Evolutionary conservation across 2,797 vertebrate genomes (phyloP).

Genomic region (Botia kubotai): DNA sequence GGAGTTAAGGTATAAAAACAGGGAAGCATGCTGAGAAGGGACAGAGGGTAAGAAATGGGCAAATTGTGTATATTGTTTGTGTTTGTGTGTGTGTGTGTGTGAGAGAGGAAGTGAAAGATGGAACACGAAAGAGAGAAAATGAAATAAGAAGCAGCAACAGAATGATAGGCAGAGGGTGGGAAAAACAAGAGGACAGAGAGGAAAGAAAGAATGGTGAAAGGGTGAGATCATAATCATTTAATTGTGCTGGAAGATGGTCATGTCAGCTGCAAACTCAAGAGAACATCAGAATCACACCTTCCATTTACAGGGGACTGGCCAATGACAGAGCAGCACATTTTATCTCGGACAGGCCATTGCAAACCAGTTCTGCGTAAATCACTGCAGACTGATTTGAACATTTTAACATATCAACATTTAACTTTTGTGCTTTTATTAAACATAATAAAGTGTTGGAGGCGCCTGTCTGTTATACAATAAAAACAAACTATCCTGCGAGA

Average conservation of each 20-base stretch:
- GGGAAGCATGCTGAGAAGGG: constrained; percentile 36
- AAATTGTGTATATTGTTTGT: constrained; percentile 6
- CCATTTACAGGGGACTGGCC: constrained; percentile 15
- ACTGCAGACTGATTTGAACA: neutral
- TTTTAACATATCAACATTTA: neutral
- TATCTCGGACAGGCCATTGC: constrained; percentile 15
- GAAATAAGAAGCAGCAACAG: constrained; percentile 31
- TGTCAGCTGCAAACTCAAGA: constrained; percentile 57
- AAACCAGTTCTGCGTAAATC: neutral
- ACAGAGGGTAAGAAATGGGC: constrained; percentile 10
- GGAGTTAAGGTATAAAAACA: constrained; percentile 47
- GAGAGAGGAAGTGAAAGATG: constrained; percentile 37
- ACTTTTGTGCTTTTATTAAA: too few species aligned
- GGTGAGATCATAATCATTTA: constrained; percentile 81
- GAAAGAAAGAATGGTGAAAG: constrained; percentile 58
- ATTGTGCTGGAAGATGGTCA: constrained; percentile 76
- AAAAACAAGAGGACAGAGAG: constrained; percentile 50
- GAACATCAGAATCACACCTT: constrained; percentile 41
- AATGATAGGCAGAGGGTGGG: constrained; percentile 31
- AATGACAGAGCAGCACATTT: neutral
- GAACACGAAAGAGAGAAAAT: constrained; percentile 16
- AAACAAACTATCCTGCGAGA: constrained; percentile 41
- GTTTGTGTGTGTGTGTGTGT: constrained; percentile 7
- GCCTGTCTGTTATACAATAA: constrained; percentile 29
- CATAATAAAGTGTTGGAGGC: constrained; percentile 28